Conservation (phyloP, 1,140 invertebrate genomes). For the Melitaea cinxia region DNA sequence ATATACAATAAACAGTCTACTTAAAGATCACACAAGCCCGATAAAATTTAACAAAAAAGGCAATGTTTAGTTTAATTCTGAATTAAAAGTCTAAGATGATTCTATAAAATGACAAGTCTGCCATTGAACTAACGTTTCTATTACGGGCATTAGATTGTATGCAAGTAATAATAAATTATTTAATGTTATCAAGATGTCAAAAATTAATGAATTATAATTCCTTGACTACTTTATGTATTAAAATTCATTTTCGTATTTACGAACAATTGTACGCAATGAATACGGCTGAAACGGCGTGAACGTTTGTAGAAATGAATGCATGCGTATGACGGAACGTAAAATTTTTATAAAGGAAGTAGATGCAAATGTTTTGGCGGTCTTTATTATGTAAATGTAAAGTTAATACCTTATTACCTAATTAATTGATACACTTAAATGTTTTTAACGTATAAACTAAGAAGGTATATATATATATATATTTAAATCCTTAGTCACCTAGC, state of each 20-base stretch:
- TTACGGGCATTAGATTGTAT: constrained; percentile 6
- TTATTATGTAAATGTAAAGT: too few species aligned
- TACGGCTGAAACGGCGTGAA: too few species aligned
- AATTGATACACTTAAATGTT: too few species aligned
- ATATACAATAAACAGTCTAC: background rate
- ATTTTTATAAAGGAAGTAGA: background rate
- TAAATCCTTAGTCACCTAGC: too few species aligned
- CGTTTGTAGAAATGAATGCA: background rate
- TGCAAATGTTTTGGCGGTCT: too few species aligned
- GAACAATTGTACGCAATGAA: background rate
- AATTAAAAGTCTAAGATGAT: constrained; percentile 46
- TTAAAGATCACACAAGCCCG: background rate
- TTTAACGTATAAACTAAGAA: too few species aligned
- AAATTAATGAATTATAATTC: background rate
- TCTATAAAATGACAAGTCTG: constrained; percentile 62
- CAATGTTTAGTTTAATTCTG: constrained; percentile 40
- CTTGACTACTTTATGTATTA: background rate
- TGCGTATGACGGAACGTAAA: constrained; percentile 4
- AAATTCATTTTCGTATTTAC: background rate
- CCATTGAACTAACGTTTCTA: constrained; percentile 57
- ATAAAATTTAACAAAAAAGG: constrained; percentile 25
- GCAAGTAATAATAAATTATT: background rate
- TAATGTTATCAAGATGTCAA: background rate
- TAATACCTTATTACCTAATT: too few species aligned
- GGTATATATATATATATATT: too few species aligned